Conservation (phyloP, 2,797 vertebrate genomes). For the Eulemur rubriventer region DNA sequence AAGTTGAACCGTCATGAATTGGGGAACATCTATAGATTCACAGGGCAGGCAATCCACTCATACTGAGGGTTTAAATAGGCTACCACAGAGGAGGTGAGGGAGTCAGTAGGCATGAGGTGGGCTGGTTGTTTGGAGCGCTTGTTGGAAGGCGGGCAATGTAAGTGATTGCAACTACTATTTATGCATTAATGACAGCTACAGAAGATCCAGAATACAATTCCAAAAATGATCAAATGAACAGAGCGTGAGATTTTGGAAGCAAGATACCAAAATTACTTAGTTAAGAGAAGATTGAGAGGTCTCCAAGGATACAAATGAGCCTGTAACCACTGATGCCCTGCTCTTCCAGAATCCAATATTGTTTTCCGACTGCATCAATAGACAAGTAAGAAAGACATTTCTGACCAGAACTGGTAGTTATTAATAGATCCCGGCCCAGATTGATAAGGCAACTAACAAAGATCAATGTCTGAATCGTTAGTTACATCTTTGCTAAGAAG, state of each 20-base stretch:
- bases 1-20: neutral
- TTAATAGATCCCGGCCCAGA: neutral
- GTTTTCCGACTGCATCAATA: neutral
- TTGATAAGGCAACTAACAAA: neutral
- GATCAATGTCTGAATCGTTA: neutral
- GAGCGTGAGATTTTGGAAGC: neutral
- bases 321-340: neutral
- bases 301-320: neutral
- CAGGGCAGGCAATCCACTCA: neutral
- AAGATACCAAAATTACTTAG: neutral
- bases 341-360: neutral
- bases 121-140: neutral
- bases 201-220: neutral
- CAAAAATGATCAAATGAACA: neutral
- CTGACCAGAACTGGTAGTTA: neutral
- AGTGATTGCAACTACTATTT: neutral
- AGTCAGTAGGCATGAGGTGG: neutral
- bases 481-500: neutral
- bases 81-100: neutral
- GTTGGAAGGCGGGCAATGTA: neutral
- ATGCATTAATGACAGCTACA: neutral
- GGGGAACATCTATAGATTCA: neutral
- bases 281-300: neutral
- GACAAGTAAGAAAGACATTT: neutral
- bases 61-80: neutral